phyloP scores from a whole-genome alignment of 2,797 vertebrate species.

The Phataginus tricuspis region DNA sequence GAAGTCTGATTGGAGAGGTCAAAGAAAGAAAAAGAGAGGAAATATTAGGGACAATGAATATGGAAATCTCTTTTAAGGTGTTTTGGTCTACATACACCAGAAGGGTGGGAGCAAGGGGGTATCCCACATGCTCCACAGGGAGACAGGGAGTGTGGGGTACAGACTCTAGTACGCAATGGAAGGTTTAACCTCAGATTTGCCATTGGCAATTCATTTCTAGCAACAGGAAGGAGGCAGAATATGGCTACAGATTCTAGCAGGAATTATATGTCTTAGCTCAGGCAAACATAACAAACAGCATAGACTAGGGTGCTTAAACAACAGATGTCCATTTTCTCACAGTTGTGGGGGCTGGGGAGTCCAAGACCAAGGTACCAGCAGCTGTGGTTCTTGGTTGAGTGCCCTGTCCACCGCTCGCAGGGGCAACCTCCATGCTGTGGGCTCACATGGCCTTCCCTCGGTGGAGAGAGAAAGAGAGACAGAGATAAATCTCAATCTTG shows the following conservation, averaged over 20 bases:
- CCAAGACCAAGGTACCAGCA: neutral
- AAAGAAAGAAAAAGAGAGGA: neutral
- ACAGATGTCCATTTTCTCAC: neutral
- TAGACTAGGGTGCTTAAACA: neutral
- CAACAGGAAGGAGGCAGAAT: neutral
- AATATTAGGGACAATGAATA: neutral
- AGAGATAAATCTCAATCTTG: neutral
- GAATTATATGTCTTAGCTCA: rapidly evolving
- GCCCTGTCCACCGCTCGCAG: neutral
- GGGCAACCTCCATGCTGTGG: neutral
- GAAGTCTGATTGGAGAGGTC: neutral
- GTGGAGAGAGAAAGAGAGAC: neutral
- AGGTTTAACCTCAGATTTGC: neutral
- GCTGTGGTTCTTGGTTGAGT: neutral
- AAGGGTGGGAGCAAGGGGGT: neutral
- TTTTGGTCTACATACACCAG: neutral
- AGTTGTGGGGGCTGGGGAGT: neutral
- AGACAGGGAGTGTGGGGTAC: neutral
- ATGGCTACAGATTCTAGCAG: neutral
- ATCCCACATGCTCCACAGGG: too few relatives aligned
- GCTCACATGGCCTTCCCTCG: neutral
- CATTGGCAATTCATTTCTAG: neutral
- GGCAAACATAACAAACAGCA: neutral
- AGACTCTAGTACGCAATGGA: neutral
- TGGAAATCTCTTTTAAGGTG: neutral